Conservation (phyloP, 2,888 invertebrate genomes). For the Eilema sororculum region DNA sequence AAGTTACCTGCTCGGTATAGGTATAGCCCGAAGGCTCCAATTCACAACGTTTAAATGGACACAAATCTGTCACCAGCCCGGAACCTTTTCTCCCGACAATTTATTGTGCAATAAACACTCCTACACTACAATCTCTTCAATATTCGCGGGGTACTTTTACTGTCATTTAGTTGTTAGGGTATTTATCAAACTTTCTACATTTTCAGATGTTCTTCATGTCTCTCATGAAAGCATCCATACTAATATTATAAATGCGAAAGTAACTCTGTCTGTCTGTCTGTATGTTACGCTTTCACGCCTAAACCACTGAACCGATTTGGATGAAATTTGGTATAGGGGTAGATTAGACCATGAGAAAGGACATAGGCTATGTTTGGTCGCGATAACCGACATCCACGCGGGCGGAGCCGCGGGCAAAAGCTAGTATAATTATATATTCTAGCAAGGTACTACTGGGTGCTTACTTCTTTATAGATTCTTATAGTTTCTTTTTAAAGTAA, state of each 20-base stretch:
- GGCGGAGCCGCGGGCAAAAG: no score
- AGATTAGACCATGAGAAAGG: no score
- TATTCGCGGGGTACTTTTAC: neutral
- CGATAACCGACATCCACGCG: no score
- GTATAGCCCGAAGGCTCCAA: neutral
- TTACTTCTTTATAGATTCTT: no score
- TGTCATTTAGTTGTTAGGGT: neutral
- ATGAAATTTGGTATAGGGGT: no score
- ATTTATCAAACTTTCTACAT: neutral
- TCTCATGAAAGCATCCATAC: neutral
- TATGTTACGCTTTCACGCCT: no score
- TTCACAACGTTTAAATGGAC: neutral
- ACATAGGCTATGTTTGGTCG: no score
- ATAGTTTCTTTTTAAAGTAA: no score
- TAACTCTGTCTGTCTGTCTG: no score
- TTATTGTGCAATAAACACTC: conserved; percentile 1
- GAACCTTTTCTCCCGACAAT: neutral
- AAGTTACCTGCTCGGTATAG: neutral
- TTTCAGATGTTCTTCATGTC: neutral
- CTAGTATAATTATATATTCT: no score
- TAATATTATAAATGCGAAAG: no score
- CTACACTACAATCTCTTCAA: conserved; percentile 1
- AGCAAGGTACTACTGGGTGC: neutral
- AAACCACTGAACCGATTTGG: no score
- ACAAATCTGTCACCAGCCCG: neutral